Percentiles rank a stretch among this genome's conserved stretches.
Evolutionary conservation across 2,888 invertebrate species (phyloP).

Genomic region (Orchesella flavescens): DNA sequence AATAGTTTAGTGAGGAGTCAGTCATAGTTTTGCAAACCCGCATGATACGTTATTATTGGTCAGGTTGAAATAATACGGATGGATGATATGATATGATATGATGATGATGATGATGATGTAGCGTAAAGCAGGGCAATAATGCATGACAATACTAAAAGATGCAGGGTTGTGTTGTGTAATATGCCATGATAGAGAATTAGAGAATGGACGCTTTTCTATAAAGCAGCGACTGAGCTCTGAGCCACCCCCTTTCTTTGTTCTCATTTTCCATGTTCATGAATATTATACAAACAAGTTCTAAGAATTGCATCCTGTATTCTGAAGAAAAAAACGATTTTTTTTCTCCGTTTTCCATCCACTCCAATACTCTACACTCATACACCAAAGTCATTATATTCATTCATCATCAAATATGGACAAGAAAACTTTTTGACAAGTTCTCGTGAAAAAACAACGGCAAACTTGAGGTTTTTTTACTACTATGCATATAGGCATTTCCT

Average conservation of each 20-base stretch:
- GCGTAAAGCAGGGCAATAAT: too few species aligned
- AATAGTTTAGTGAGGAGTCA: background rate
- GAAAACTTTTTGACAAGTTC: conserved; percentile 36
- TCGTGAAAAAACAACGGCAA: conserved; percentile 22
- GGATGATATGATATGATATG: too few species aligned
- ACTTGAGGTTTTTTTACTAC: too few species aligned
- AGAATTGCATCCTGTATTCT: conserved; percentile 34
- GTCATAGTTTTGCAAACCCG: background rate
- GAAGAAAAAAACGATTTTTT: conserved; percentile 12
- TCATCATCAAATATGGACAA: conserved; percentile 23
- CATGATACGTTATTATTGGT: too few species aligned
- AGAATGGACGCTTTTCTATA: too few species aligned
- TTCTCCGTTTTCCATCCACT: background rate
- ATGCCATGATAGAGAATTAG: too few species aligned
- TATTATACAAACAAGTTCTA: conserved; percentile 12
- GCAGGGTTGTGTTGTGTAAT: too few species aligned
- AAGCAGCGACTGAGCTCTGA: too few species aligned
- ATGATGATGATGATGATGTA: too few species aligned
- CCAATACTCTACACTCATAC: background rate
- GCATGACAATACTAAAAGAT: too few species aligned
- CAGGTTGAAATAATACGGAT: too few species aligned
- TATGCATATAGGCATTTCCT: background rate
- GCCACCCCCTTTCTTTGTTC: background rate
- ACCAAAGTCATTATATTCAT: background rate
- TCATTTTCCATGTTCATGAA: background rate